phyloP scores from a whole-genome alignment of 53 echinoderm and acorn worm genomes.

The Glandiceps talaboti region DNA sequence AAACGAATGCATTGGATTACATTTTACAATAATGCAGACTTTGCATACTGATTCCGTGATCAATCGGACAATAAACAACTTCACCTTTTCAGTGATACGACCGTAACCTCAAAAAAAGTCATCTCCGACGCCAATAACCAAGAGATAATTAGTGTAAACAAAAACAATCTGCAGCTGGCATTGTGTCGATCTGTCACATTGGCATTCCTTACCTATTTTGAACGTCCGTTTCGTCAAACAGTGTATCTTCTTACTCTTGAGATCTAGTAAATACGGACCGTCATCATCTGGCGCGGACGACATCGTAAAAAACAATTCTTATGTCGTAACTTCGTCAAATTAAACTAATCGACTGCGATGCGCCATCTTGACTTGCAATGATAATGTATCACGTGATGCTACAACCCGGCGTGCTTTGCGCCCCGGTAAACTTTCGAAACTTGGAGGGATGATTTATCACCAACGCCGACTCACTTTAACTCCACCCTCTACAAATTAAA shows the following conservation, averaged over 20 bases:
- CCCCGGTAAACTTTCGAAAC: not conserved
- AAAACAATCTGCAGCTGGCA: too few relatives aligned
- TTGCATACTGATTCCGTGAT: too few relatives aligned
- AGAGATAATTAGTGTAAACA: not conserved
- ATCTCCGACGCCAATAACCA: not conserved
- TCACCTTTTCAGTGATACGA: not conserved
- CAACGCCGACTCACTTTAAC: too few relatives aligned
- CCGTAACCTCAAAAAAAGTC: not conserved
- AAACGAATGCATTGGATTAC: too few relatives aligned
- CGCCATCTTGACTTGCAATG: not conserved
- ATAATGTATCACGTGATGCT: not conserved
- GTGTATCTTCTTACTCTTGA: not conserved
- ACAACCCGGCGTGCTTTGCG: not conserved
- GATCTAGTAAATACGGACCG: not conserved
- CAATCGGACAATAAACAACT: too few relatives aligned
- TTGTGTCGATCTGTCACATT: too few relatives aligned
- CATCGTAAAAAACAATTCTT: not conserved
- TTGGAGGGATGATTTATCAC: too few relatives aligned
- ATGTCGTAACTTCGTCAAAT: not conserved
- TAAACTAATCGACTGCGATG: not conserved
- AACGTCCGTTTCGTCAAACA: not conserved
- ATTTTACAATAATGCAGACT: too few relatives aligned
- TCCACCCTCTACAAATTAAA: too few relatives aligned
- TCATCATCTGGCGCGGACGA: not conserved
- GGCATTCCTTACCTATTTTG: not conserved